phyloP scores from a whole-genome alignment of 2,797 vertebrate genomes.

The Cossypha caffra region DNA sequence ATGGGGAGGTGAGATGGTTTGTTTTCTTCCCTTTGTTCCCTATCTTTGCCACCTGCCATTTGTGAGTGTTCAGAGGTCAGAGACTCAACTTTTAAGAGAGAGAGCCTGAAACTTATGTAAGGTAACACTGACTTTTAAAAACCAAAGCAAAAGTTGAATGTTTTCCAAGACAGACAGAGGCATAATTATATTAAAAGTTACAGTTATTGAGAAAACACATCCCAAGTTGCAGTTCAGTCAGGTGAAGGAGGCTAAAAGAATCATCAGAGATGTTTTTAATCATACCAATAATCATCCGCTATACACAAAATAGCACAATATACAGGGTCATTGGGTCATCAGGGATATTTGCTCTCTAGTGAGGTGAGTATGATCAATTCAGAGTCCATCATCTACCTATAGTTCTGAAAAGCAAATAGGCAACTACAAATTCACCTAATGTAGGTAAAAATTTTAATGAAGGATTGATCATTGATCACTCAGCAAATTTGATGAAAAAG shows the following conservation, averaged over 20 bases:
- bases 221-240: neutral
- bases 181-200: neutral
- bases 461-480: conserved; percentile 1
- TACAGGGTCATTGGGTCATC: neutral
- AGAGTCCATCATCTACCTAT: neutral
- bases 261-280: conserved; percentile 26
- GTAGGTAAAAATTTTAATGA: conserved; percentile 42
- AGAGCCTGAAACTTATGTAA: neutral
- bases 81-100: neutral
- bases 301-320: neutral
- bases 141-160: neutral
- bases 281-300: neutral
- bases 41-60: neutral
- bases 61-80: neutral
- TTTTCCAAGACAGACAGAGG: neutral
- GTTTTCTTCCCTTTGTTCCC: neutral
- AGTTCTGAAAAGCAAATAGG: conserved; percentile 27
- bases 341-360: neutral
- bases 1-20: neutral
- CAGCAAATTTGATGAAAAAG: neutral
- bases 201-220: neutral
- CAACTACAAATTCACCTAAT: conserved; percentile 47
- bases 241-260: neutral
- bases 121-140: neutral
- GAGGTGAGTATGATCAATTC: neutral